Evolutionary conservation across 2,113 vertebrate genomes (phyloP), one percentile per base, ranked within the genome.

Genomic region (Ailurus styani): DNA sequence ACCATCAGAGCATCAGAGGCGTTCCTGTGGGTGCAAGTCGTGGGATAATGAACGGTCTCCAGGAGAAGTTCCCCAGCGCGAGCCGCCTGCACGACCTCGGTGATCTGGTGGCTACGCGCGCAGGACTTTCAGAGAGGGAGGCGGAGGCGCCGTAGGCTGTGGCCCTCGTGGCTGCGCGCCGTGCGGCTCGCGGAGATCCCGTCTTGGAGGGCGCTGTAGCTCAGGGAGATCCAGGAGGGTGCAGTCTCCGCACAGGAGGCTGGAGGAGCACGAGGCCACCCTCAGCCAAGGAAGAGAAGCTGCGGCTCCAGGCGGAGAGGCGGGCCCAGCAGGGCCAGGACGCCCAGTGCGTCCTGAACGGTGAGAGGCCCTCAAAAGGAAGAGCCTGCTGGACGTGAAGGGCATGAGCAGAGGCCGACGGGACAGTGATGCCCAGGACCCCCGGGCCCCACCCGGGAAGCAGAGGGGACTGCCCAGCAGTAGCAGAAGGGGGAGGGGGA

Each of bases 51-150:
- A 99, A 99, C 97, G 98, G 99, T 75, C 98, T 99, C 86, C 99
- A 99, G 98, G 99, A 99, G 97, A 99, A 92, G 77, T 99, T 99
- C 88, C 99, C 99, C 62, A 99, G 99, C 98, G 99, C 99, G 99
- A 99, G 97, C 98, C 99, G 99, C 84, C 97, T 99, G 90, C 99
- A 99, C 60, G 99, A 99, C 92, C 99, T 99, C 97, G 99, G 99
- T 0, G 99, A 99, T 91, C 99, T 99, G 52, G 98, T 99, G 96
- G 98, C 99, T 29, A 99, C 99, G 99, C 99, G 99, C 0, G 98
- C 98, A 0, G 99, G 99, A 90, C 98, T 99, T 21, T 99, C 99
- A 0, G 99, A 99, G 87, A 99, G 99, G 0, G 99, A 99, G 95
- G 99, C 99, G 0, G 99, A 99, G 93, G 99, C 15, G n/a, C n/a